Percentiles rank a stretch among this genome's conserved stretches.
Evolutionary conservation across 2,888 invertebrate genomes (phyloP).

Genomic region (Andrena minutula): DNA sequence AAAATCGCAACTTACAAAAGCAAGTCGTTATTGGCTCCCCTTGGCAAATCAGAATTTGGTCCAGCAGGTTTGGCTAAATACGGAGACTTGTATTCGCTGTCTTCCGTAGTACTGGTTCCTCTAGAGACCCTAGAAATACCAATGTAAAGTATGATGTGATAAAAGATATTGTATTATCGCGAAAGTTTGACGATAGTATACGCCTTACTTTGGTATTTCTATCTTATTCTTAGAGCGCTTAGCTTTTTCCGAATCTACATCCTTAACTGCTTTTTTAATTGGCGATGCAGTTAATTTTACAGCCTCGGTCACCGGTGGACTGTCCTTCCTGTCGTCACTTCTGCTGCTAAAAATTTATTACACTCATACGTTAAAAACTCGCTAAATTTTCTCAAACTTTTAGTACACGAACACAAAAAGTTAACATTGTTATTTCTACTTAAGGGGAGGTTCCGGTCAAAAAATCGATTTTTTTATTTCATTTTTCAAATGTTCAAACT

Average conservation of each 20-base stretch:
- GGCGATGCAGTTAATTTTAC: slow-evolving; percentile 83
- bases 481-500: too few species aligned
- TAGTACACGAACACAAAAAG: slow-evolving; percentile 1
- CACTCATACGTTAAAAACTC: too few species aligned
- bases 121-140: slow-evolving; percentile 81
- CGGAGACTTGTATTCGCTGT: slow-evolving; percentile 87
- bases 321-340: slow-evolving; percentile 82
- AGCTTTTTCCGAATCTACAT: slow-evolving; percentile 80
- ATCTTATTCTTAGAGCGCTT: slow-evolving; percentile 84
- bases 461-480: too few species aligned
- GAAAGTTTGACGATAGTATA: slow-evolving; percentile 19
- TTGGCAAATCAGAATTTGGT: slow-evolving; percentile 90
- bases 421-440: background rate
- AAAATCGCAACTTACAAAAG: slow-evolving; percentile 88
- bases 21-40: slow-evolving; percentile 92
- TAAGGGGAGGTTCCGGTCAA: too few species aligned
- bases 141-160: background rate
- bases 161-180: background rate
- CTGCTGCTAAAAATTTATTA: slow-evolving; percentile 73
- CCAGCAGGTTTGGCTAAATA: slow-evolving; percentile 88
- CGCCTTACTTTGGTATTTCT: slow-evolving; percentile 84
- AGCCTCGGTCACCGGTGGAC: slow-evolving; percentile 82
- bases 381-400: background rate
- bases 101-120: slow-evolving; percentile 85
- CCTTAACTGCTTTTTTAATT: slow-evolving; percentile 79